Evolutionary conservation across 2,113 vertebrate genomes (phyloP), one percentile per base, ranked within the genome.

Genomic region (Ovis canadensis): DNA sequence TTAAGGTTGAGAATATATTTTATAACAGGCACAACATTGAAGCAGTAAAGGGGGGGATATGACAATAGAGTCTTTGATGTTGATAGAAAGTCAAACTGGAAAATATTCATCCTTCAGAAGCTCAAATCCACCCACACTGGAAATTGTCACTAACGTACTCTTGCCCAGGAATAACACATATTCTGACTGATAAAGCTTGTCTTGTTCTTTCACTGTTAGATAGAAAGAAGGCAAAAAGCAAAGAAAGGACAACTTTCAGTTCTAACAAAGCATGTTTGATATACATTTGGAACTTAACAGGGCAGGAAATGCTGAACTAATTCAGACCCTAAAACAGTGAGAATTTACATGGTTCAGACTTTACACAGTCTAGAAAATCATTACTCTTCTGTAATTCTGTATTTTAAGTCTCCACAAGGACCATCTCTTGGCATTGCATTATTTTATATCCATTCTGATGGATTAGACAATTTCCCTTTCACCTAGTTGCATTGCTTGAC

Each of bases 91-190:
- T 96, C 88, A 94, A 97, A 95, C 95, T 98, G 98, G 98, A 98
- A 98, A 98, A 98, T 96, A 98, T 95, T 98, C 98, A 96, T 97
- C 97, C 98, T 98, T 97, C 96, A 97, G 97, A 98, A 95, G 95
- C 97, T 98, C 84, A 96, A 97, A 98, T 95, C 98, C 97, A 97
- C 98, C 98, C 98, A 98, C 98, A 98, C 83, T 98, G 98, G 98
- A 98, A 98, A 98, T 96, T 98, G 95, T 98, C 96, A 95, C 97
- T 94, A 98, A 98, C 96, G 52, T 98, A 89, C 64, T 29, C 89
- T 93, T 57, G 74, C 97, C 94, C 84, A 96, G 98, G 97, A 98
- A 96, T 97, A 98, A 97, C 91, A 94, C 83, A 45, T 33, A 89
- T 80, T 82, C 67, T 13, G 14, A 93, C 83, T 92, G 64, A 67